Evolutionary conservation across 2,113 vertebrate species (phyloP), one percentile per base, ranked within the genome.

Genomic region (Oryzias celebensis): DNA sequence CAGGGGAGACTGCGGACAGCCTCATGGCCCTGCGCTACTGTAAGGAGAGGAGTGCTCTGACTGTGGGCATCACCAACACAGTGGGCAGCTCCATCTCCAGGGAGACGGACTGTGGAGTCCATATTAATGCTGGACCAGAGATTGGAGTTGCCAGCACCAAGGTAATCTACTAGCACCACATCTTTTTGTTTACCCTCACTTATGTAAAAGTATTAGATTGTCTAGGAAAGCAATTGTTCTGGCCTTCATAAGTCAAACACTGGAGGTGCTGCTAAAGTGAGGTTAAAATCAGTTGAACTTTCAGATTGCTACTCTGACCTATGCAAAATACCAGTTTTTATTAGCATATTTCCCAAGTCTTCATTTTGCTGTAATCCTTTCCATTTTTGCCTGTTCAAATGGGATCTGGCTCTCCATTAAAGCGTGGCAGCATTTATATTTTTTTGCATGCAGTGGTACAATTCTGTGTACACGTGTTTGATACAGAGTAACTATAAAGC

Each of bases 141-240:
- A 90, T 99, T 0, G 97, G 97, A 2, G 97, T 99, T 47, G 97
- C 97, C 78, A 99, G 97, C 74, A 99, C 97, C 65, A 99, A 99
- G 95, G 97, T 97, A 62, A 87, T 73, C 13, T 62, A 31, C 23
- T 7, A 41, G 16, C 48, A 51, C 18, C 2, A 16, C 23, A 14
- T 2, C 24, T 45, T 14, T 18, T 42, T 13, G 23, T 23, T 24
- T n/a, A n/a, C 41, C 4, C 46, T 36, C 36, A 10, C 36, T 12
- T 36, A 12, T 10, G 8, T 10, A 36, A 36, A 36, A 10, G 12
- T 13, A 36, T 36, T 36, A 36, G 8, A 3, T 36, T 36, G 8
- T 2, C 36, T 36, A 12, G 36, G 36, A 36, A 36, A 36, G 8
- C 36, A 0, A 36, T 36, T 36, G 36, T 10, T 36, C 36, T 36